These are phyloP conservation scores for Drosophila ezoana DNA, from an alignment of 2,888 invertebrate species.

Conservation along the genomic window DNA sequence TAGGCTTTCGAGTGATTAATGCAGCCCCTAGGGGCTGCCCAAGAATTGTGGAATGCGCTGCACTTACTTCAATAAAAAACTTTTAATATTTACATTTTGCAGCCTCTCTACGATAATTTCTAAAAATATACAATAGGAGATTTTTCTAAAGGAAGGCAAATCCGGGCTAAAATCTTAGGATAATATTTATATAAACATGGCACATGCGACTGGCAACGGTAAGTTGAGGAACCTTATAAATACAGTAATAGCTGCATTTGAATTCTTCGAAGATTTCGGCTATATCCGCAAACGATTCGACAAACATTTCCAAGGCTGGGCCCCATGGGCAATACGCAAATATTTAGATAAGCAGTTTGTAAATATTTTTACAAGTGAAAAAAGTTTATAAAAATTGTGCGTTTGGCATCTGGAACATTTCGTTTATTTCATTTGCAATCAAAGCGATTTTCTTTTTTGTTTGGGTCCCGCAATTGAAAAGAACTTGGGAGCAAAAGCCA, in stretches of 20 bases:
- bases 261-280: background rate
- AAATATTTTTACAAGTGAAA: conserved; percentile 77
- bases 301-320: conserved; percentile 41
- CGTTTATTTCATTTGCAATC: conserved; percentile 79
- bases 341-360: conserved; percentile 73
- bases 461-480: conserved; percentile 25
- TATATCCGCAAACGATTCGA: conserved; percentile 12
- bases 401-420: conserved; percentile 74
- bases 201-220: conserved; percentile 22
- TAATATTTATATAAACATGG: conserved; percentile 16
- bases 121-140: background rate
- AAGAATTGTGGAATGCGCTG: background rate
- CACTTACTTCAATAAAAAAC: background rate
- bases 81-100: background rate
- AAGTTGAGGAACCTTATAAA: conserved; percentile 12
- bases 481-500: conserved; percentile 34
- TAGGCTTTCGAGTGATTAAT: background rate
- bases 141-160: background rate
- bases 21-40: background rate
- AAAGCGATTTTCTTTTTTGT: conserved; percentile 45
- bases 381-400: conserved; percentile 75
- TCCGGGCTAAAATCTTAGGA: background rate
- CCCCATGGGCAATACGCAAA: conserved; percentile 51
- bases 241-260: background rate
- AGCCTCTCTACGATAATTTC: background rate